A percentile compares a stretch with the other conserved stretches of the same genome.
Evolutionary conservation across 1,140 invertebrate species (phyloP).

Genomic region (Pogonomyrmex barbatus): DNA sequence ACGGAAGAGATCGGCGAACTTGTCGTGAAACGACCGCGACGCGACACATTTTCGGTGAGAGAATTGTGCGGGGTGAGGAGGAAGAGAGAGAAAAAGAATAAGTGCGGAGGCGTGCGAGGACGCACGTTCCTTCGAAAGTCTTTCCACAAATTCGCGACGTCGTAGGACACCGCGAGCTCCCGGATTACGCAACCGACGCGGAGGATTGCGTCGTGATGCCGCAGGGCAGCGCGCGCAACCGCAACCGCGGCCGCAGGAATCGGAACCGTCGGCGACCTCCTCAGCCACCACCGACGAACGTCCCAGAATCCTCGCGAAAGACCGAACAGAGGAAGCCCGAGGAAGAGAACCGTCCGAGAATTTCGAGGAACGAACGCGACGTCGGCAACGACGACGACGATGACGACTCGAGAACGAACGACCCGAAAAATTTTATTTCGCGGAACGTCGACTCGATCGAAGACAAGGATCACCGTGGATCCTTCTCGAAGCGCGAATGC

Average conservation of each 20-base stretch:
- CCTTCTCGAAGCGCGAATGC: background rate
- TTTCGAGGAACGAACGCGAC: slow-evolving; percentile 30
- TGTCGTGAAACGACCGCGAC: slow-evolving; percentile 16
- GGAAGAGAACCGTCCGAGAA: slow-evolving; percentile 22
- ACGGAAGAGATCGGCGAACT: slow-evolving; percentile 14
- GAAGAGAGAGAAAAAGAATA: background rate
- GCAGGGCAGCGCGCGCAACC: slow-evolving; percentile 71
- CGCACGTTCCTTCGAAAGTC: background rate
- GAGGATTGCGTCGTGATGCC: slow-evolving; percentile 77
- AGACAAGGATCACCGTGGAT: background rate
- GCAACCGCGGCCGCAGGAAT: slow-evolving; percentile 77
- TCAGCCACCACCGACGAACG: background rate
- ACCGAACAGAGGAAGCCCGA: slow-evolving; percentile 3
- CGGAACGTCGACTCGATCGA: background rate
- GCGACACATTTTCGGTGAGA: slow-evolving; percentile 35
- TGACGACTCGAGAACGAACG: slow-evolving; percentile 44
- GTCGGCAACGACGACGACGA: background rate
- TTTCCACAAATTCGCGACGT: slow-evolving; percentile 37
- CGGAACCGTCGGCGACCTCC: slow-evolving; percentile 70
- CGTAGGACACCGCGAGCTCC: slow-evolving; percentile 65
- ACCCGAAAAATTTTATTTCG: slow-evolving; percentile 6
- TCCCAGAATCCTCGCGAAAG: background rate
- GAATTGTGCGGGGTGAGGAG: background rate
- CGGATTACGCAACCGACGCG: slow-evolving; percentile 76
- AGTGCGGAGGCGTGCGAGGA: background rate